A percentile compares a stretch with the other conserved stretches of the same genome.
Conservation (phyloP, 2,113 vertebrate species). For the Podarcis cretensis region DNA sequence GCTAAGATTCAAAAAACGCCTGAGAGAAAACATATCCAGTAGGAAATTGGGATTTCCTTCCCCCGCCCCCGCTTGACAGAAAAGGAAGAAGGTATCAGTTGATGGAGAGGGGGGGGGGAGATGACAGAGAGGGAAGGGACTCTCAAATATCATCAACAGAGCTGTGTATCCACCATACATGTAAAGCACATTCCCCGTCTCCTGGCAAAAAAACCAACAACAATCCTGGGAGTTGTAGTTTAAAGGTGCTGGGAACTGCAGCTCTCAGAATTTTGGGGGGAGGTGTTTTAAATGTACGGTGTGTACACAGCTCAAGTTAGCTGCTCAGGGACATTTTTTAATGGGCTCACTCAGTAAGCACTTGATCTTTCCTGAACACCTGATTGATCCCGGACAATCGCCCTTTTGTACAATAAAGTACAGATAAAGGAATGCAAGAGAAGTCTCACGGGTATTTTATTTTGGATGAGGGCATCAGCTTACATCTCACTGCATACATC, state of each 20-base stretch:
- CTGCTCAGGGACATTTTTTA: background rate
- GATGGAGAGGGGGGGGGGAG: no score
- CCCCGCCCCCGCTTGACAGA: background rate
- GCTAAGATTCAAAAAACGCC: background rate
- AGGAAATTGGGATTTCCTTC: background rate
- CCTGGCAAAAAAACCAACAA: no score
- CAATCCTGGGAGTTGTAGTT: no score
- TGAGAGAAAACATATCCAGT: background rate
- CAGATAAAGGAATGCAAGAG: background rate
- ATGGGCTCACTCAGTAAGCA: background rate
- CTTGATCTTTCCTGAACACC: background rate
- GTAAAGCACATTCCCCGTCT: no score
- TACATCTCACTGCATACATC: background rate
- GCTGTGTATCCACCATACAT: no score
- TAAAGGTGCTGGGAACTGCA: no score
- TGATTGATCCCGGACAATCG: background rate
- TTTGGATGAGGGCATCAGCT: background rate
- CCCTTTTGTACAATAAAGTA: background rate
- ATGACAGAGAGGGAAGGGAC: background rate
- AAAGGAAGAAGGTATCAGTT: background rate
- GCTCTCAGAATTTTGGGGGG: no score
- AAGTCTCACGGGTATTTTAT: background rate
- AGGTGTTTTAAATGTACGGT: no score
- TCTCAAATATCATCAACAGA: background rate
- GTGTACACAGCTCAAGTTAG: no score